Evolutionary conservation across 2,888 invertebrate species (phyloP).

Genomic region (Corbicula japonica): DNA sequence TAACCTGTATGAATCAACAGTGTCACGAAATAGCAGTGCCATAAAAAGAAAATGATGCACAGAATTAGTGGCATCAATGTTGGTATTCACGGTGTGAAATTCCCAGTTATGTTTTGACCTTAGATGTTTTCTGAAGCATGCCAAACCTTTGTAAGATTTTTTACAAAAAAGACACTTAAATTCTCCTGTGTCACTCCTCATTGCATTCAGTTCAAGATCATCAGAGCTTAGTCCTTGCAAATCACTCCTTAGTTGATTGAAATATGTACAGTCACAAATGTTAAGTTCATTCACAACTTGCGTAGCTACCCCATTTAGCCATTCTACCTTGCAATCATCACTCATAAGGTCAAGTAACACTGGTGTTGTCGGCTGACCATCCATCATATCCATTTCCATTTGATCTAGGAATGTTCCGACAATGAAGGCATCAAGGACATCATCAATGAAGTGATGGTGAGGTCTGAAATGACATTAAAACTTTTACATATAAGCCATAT

Average conservation of each 20-base stretch:
- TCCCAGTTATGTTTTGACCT: conserved; percentile 27
- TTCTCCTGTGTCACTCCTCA: conserved; percentile 14
- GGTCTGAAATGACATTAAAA: conserved; percentile 15
- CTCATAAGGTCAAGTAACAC: conserved; percentile 12
- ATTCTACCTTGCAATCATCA: conserved; percentile 8
- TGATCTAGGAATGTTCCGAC: conserved; percentile 32
- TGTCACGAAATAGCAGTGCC: conserved; percentile 34
- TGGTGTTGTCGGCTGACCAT: not conserved
- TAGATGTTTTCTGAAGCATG: conserved; percentile 35
- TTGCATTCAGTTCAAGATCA: conserved; percentile 20
- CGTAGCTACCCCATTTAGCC: conserved; percentile 15
- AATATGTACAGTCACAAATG: too few species aligned
- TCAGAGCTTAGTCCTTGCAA: conserved; percentile 16
- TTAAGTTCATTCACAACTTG: conserved; percentile 23
- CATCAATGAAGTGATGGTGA: conserved; percentile 40
- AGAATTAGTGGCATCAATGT: conserved; percentile 11
- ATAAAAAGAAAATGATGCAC: conserved; percentile 33
- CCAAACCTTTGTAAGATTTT: conserved; percentile 33
- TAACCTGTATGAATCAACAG: conserved; percentile 25
- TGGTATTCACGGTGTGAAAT: conserved; percentile 19
- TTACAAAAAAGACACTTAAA: conserved; percentile 38
- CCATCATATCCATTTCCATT: conserved; percentile 16
- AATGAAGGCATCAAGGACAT: conserved; percentile 38
- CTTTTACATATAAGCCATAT: not conserved
- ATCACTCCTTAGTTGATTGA: conserved; percentile 14